Percentiles rank a stretch among this genome's conserved stretches.
These are phyloP conservation scores for Pristionchus mayeri DNA, from an alignment of 2,888 invertebrate genomes.

Conservation along the genomic window DNA sequence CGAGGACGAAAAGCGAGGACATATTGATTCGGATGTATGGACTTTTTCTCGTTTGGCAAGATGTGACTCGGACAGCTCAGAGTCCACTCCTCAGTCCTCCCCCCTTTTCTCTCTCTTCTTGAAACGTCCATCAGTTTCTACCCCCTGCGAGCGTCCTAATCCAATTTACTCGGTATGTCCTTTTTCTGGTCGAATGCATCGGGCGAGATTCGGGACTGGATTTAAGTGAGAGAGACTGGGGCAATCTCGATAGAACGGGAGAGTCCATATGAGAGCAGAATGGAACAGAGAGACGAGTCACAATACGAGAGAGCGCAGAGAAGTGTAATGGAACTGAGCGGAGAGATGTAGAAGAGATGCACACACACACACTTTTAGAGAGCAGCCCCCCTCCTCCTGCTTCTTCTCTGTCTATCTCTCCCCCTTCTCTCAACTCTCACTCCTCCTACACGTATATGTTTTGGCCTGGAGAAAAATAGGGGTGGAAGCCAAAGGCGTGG, in stretches of 20 bases:
- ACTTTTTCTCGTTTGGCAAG: background rate
- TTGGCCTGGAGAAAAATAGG: background rate
- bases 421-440: background rate
- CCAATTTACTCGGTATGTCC: slow-evolving; percentile 32
- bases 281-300: background rate
- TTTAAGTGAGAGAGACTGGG: background rate
- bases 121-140: slow-evolving; percentile 33
- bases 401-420: slow-evolving; percentile 19
- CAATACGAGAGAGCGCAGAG: background rate
- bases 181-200: background rate
- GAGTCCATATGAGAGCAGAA: slow-evolving; percentile 3
- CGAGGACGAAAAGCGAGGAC: background rate
- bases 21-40: background rate
- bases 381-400: too few species aligned
- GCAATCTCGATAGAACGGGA: background rate
- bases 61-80: background rate
- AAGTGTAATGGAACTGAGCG: slow-evolving; percentile 27
- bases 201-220: slow-evolving; percentile 9
- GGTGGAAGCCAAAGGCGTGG: background rate
- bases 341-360: background rate
- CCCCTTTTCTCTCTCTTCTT: background rate
- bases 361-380: slow-evolving; percentile 28
- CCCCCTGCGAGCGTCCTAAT: background rate
- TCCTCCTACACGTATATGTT: background rate
- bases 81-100: background rate